phyloP scores from a whole-genome alignment of 2,888 invertebrate genomes.

The Matsumyia berberina region DNA sequence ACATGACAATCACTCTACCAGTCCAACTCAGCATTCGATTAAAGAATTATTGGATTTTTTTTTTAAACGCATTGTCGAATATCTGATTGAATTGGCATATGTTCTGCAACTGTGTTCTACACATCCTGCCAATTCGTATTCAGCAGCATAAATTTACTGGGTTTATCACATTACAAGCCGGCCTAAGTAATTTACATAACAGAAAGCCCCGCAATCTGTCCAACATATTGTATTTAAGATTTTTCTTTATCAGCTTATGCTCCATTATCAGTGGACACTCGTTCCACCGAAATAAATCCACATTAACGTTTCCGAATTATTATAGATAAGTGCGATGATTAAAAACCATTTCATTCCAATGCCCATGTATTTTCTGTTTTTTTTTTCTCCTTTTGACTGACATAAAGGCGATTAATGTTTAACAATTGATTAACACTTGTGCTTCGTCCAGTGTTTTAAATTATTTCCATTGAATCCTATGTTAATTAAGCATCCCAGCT shows the following conservation, averaged over 20 bases:
- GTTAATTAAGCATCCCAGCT: constrained; percentile 71
- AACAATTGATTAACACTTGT: constrained; percentile 69
- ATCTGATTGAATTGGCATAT: no score
- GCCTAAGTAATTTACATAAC: constrained; percentile 35
- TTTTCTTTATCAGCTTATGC: constrained; percentile 2
- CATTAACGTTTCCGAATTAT: constrained; percentile 18
- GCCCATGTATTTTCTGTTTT: no score
- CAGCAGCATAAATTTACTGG: not conserved
- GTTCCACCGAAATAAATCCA: not conserved
- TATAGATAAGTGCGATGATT: constrained; percentile 39
- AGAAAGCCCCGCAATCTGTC: constrained; percentile 15
- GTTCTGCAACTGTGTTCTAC: no score
- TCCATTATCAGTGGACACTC: constrained; percentile 21
- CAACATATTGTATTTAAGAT: constrained; percentile 52
- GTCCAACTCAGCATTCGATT: not conserved
- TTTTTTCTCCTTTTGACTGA: constrained; percentile 42
- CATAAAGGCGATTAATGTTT: constrained; percentile 73
- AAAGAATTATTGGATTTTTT: no score
- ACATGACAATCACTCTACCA: no score
- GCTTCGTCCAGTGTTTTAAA: constrained; percentile 20
- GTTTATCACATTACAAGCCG: constrained; percentile 15
- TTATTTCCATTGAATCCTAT: constrained; percentile 44
- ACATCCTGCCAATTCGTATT: no score
- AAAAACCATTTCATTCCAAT: constrained; percentile 5
- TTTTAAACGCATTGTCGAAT: no score